These are phyloP conservation scores for Epizoanthus rinbou DNA, from an alignment of 92 coral and sea anemone genomes.

Conservation along the genomic window DNA sequence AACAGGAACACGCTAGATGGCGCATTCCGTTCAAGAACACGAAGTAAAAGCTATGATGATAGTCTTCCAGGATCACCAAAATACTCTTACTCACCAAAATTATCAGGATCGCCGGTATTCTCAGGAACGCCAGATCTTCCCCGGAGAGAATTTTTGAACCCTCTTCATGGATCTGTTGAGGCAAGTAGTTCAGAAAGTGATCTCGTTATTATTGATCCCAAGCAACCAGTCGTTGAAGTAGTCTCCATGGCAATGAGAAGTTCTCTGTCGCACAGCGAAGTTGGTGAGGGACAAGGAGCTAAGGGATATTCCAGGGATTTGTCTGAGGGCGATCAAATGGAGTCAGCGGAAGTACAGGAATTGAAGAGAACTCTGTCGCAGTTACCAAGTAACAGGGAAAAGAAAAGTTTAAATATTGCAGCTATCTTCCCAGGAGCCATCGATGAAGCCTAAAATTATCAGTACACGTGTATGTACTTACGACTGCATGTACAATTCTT, in stretches of 20 bases:
- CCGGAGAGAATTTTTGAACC: slow-evolving; percentile 10
- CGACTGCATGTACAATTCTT: too few relatives aligned
- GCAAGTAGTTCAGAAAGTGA: slow-evolving; percentile 24
- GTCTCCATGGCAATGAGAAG: slow-evolving; percentile 27
- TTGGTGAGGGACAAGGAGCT: slow-evolving; percentile 10
- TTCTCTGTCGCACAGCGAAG: slow-evolving; percentile 25
- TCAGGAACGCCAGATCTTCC: slow-evolving; percentile 27
- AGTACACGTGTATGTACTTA: too few relatives aligned
- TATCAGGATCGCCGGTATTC: slow-evolving; percentile 36
- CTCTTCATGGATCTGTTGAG: neutral
- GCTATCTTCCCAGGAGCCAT: neutral
- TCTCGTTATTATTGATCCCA: slow-evolving; percentile 31
- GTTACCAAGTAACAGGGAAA: slow-evolving; percentile 38
- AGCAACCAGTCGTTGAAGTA: slow-evolving; percentile 7
- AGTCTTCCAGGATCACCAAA: slow-evolving; percentile 56
- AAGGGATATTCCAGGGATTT: slow-evolving; percentile 12
- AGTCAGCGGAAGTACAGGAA: slow-evolving; percentile 55
- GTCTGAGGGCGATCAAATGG: slow-evolving; percentile 32
- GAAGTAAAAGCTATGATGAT: slow-evolving; percentile 67
- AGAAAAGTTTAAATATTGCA: neutral
- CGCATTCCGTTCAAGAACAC: slow-evolving; percentile 41
- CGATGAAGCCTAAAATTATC: neutral
- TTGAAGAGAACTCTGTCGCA: slow-evolving; percentile 72
- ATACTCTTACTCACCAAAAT: slow-evolving; percentile 35
- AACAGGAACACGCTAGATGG: slow-evolving; percentile 55